Conservation (phyloP, 1,140 invertebrate genomes). For the Drosophila kepulauana region DNA sequence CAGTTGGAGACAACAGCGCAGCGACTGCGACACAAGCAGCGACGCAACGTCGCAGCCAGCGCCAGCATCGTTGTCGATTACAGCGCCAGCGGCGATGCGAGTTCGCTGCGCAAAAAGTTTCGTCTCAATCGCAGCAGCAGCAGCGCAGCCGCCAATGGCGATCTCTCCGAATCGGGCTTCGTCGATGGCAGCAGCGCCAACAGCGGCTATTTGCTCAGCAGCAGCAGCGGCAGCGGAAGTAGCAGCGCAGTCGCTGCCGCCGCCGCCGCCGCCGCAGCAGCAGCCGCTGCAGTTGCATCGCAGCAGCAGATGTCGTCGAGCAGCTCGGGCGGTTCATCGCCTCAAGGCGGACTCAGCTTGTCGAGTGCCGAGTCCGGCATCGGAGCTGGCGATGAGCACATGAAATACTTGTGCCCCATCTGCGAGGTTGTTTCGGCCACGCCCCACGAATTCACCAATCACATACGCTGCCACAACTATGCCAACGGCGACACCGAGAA, state of each 20-base stretch:
- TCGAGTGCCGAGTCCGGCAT: constrained; percentile 79
- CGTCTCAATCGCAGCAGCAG: constrained; percentile 72
- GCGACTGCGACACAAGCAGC: constrained; percentile 69
- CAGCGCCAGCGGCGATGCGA: constrained; percentile 68
- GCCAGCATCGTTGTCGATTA: constrained; percentile 73
- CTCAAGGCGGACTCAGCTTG: constrained; percentile 57
- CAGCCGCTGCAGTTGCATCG: constrained; percentile 20
- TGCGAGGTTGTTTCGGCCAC: constrained; percentile 87
- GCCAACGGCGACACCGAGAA: constrained; percentile 85
- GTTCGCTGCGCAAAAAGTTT: constrained; percentile 82
- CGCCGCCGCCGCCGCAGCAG: background rate
- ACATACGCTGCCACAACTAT: constrained; percentile 89
- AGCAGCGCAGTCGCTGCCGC: background rate
- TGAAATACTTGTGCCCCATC: constrained; percentile 87
- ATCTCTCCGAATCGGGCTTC: constrained; percentile 75
- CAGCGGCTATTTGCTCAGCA: constrained; percentile 60
- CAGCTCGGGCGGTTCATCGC: constrained; percentile 72
- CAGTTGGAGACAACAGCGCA: constrained; percentile 40
- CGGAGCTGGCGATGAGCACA: constrained; percentile 80
- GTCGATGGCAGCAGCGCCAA: constrained; percentile 73
- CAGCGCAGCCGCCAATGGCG: constrained; percentile 31
- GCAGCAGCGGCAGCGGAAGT: constrained; percentile 21
- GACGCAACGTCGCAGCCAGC: constrained; percentile 65
- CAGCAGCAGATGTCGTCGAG: constrained; percentile 12
- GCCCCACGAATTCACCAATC: constrained; percentile 89